These are phyloP conservation scores for Vidua macroura DNA, from an alignment of 2,113 vertebrate species.

Conservation along the genomic window DNA sequence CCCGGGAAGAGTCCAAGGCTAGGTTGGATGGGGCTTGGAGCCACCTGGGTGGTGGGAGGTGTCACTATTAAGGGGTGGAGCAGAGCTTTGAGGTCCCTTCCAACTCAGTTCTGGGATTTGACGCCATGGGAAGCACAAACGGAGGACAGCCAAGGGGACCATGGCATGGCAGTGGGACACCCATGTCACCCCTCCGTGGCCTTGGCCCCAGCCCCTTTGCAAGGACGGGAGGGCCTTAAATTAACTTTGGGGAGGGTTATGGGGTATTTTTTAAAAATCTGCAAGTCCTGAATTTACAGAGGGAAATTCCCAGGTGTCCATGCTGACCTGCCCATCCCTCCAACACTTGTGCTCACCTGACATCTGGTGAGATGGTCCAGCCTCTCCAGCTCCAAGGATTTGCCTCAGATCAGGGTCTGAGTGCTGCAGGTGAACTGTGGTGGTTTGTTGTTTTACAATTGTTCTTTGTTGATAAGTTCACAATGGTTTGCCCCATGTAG, in stretches of 20 bases:
- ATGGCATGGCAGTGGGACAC: rapidly evolving
- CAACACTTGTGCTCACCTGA: background rate
- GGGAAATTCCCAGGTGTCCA: background rate
- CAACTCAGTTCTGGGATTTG: background rate
- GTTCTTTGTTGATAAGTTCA: no score
- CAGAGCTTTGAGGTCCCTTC: background rate
- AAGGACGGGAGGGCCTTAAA: background rate
- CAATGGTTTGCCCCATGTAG: no score
- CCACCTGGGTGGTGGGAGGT: rapidly evolving
- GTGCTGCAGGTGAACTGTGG: rapidly evolving
- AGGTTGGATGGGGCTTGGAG: rapidly evolving
- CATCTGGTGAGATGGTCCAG: background rate
- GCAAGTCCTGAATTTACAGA: background rate
- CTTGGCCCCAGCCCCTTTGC: background rate
- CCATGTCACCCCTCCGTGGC: rapidly evolving
- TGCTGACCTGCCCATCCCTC: background rate
- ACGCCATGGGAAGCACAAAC: rapidly evolving
- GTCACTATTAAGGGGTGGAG: background rate
- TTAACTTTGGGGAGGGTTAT: background rate
- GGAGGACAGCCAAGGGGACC: background rate
- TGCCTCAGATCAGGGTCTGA: background rate
- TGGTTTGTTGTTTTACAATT: no score
- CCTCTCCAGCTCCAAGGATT: background rate
- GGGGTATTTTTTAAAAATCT: background rate
- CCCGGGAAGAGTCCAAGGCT: background rate